Evolutionary conservation across 2,797 vertebrate species (phyloP).

Genomic region (Triplophysa bombifrons): DNA sequence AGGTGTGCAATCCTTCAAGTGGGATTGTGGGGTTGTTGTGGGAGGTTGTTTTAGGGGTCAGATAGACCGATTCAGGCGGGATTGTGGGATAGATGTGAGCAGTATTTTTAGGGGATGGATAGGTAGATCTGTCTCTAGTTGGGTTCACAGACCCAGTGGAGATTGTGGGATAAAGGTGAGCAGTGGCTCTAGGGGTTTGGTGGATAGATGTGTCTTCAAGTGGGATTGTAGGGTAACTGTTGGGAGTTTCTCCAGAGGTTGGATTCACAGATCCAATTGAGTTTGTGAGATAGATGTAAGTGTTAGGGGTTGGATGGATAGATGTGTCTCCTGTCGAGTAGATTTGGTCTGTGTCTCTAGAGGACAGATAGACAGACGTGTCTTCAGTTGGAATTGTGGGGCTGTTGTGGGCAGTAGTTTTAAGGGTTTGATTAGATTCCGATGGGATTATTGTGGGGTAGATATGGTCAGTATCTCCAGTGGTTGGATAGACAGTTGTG

Average conservation of each 20-base stretch:
- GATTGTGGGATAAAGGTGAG: background rate
- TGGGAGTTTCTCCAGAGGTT: background rate
- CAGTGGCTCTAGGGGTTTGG: slow-evolving; percentile 15
- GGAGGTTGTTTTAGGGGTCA: background rate
- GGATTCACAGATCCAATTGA: background rate
- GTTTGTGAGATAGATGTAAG: background rate
- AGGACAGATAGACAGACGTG: background rate
- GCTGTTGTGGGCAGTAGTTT: background rate
- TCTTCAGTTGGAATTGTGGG: background rate
- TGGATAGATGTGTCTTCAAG: background rate
- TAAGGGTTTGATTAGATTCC: background rate
- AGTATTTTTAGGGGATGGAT: slow-evolving; percentile 21
- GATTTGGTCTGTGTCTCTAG: too few species aligned
- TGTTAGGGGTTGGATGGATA: slow-evolving; percentile 16
- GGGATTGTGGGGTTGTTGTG: background rate
- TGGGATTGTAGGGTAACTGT: slow-evolving; percentile 12
- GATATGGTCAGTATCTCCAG: slow-evolving; percentile 4
- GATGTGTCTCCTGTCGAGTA: slow-evolving; percentile 28
- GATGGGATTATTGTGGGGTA: background rate
- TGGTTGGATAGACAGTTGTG: background rate
- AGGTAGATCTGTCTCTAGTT: background rate
- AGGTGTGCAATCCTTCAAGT: background rate
- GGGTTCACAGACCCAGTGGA: too few species aligned
- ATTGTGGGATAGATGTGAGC: background rate
- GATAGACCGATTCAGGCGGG: too few species aligned